Conservation (phyloP, 2,113 vertebrate species). For the Esox niger region DNA sequence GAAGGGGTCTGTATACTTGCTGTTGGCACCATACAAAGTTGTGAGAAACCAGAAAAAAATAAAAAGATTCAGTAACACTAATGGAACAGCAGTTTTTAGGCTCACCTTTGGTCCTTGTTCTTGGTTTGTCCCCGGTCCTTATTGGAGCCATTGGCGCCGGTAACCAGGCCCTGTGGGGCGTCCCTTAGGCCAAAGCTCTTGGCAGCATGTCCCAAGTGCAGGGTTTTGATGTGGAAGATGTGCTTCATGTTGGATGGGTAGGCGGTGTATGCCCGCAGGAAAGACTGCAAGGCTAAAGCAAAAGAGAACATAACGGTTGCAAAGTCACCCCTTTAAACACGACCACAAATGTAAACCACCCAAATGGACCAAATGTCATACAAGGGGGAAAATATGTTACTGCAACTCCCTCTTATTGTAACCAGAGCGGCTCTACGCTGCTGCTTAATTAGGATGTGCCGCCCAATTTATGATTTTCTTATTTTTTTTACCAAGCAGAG, state of each 20-base stretch:
- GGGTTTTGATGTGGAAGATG: constrained; percentile 85
- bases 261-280: constrained; percentile 86
- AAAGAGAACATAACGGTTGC: background rate
- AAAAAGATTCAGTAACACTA: background rate
- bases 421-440: too few relatives aligned
- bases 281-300: constrained; percentile 87
- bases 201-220: constrained; percentile 89
- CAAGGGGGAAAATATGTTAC: too few relatives aligned
- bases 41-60: background rate
- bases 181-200: constrained; percentile 97
- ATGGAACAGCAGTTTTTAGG: too few relatives aligned
- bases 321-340: too few relatives aligned
- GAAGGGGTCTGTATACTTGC: too few relatives aligned
- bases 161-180: constrained; percentile 80
- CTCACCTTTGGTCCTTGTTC: constrained; percentile 20
- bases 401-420: too few relatives aligned
- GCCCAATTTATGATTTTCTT: too few relatives aligned
- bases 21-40: too few relatives aligned
- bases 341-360: too few relatives aligned
- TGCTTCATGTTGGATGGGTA: constrained; percentile 87
- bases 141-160: constrained; percentile 29
- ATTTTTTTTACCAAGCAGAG: too few relatives aligned
- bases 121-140: constrained; percentile 45
- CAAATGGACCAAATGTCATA: too few relatives aligned
- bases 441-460: too few relatives aligned